Conservation (phyloP, 1,140 invertebrate genomes). For the Coenobita brevimanus region DNA sequence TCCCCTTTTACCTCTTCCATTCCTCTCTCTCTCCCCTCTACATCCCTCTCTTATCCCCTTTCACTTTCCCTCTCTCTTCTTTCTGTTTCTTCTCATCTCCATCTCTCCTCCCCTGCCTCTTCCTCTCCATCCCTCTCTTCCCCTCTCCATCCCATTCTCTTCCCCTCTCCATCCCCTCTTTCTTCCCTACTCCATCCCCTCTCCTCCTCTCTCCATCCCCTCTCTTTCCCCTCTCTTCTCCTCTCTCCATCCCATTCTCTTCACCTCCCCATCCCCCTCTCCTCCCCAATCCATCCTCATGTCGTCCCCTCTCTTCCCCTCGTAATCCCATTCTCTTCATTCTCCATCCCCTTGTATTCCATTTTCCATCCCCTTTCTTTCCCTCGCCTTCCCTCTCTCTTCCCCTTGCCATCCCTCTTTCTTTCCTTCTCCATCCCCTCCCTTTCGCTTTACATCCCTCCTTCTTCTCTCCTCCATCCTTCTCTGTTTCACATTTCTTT, state of each 20-base stretch:
- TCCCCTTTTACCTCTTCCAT: too few species aligned
- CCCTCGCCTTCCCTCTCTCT: background rate
- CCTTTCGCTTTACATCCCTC: background rate
- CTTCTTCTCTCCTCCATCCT: background rate
- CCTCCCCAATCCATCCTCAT: background rate
- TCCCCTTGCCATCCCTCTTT: background rate
- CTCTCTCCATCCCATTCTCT: background rate
- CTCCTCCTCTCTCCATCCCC: background rate
- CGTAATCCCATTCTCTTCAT: background rate
- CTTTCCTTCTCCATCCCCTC: background rate
- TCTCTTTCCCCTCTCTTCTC: background rate
- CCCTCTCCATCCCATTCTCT: too few species aligned
- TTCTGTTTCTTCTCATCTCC: background rate
- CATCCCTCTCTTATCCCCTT: too few species aligned
- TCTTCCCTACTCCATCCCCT: background rate
- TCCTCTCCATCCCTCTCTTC: background rate
- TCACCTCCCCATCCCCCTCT: background rate
- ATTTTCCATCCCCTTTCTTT: background rate
- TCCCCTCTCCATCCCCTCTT: background rate
- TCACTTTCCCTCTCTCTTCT: background rate
- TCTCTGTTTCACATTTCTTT: background rate
- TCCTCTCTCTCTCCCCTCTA: too few species aligned
- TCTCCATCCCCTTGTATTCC: background rate
- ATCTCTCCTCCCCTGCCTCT: conserved; percentile 1
- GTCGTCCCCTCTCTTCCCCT: too few species aligned